These are phyloP conservation scores for Wiebesia pumilae DNA, from an alignment of 1,140 invertebrate species.

Conservation along the genomic window DNA sequence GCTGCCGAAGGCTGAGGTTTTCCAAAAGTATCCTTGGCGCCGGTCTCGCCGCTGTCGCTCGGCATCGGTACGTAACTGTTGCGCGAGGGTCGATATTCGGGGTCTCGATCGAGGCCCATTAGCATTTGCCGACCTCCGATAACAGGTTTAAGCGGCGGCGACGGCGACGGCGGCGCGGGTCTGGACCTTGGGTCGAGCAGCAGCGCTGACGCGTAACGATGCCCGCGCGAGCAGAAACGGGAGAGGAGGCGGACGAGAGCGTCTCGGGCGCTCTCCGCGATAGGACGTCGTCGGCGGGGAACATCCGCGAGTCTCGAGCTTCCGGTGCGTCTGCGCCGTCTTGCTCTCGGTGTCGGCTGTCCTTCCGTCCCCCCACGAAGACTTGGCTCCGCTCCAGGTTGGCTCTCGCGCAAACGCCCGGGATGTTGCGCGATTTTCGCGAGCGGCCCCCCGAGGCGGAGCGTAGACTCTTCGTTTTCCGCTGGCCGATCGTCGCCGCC, in stretches of 20 bases:
- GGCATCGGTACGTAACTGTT: background rate
- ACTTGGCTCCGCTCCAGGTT: slow-evolving; percentile 49
- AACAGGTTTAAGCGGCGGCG: slow-evolving; percentile 4
- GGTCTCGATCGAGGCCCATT: background rate
- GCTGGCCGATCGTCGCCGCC: background rate
- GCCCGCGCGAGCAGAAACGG: background rate
- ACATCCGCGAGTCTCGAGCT: background rate
- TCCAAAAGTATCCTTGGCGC: no score
- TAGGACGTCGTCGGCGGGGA: background rate
- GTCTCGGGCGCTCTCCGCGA: background rate
- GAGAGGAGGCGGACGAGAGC: background rate
- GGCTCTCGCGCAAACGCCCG: slow-evolving; percentile 23
- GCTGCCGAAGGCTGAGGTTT: background rate
- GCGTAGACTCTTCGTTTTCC: background rate
- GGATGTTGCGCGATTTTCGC: background rate
- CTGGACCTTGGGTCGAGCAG: no score
- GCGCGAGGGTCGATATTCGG: no score
- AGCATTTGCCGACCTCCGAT: background rate
- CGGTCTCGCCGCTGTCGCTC: background rate
- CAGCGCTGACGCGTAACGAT: background rate
- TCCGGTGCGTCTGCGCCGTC: slow-evolving; percentile 28
- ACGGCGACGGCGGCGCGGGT: background rate
- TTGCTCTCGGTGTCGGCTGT: background rate
- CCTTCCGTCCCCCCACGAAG: slow-evolving; percentile 7
- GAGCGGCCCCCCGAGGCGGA: slow-evolving; percentile 20